phyloP scores from a whole-genome alignment of 2,797 vertebrate genomes.

The Paratrypauchen microcephalus region DNA sequence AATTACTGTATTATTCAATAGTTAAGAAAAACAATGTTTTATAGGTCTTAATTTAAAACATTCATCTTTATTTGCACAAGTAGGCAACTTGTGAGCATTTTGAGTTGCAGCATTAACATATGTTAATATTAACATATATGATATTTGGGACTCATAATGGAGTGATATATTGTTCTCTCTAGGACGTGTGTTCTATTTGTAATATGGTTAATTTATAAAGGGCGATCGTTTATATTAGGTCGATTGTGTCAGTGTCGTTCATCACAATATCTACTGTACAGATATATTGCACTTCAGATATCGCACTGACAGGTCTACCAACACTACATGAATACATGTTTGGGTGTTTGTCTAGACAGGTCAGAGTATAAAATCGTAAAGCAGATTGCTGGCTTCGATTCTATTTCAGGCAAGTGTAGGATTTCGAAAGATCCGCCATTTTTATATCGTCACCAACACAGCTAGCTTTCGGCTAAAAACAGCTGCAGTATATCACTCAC shows the following conservation, averaged over 20 bases:
- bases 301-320: background rate
- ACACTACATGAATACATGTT: background rate
- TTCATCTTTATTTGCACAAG: too few relatives aligned
- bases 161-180: too few relatives aligned
- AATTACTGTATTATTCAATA: background rate
- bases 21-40: too few relatives aligned
- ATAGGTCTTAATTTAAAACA: too few relatives aligned
- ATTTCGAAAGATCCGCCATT: conserved; percentile 99
- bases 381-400: conserved; percentile 51
- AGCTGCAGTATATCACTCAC: conserved; percentile 16
- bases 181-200: background rate
- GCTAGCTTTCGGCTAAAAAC: conserved; percentile 69
- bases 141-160: too few relatives aligned
- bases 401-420: conserved; percentile 88
- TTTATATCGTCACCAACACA: conserved; percentile 91
- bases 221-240: too few relatives aligned
- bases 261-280: background rate
- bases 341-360: background rate
- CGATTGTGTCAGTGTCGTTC: background rate
- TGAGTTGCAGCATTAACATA: too few relatives aligned
- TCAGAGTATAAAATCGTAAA: conserved; percentile 5
- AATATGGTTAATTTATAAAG: background rate
- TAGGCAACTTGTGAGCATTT: too few relatives aligned
- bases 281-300: background rate
- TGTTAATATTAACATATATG: too few relatives aligned